Conservation (phyloP, 2,797 vertebrate genomes). For the Poecile montanus region DNA sequence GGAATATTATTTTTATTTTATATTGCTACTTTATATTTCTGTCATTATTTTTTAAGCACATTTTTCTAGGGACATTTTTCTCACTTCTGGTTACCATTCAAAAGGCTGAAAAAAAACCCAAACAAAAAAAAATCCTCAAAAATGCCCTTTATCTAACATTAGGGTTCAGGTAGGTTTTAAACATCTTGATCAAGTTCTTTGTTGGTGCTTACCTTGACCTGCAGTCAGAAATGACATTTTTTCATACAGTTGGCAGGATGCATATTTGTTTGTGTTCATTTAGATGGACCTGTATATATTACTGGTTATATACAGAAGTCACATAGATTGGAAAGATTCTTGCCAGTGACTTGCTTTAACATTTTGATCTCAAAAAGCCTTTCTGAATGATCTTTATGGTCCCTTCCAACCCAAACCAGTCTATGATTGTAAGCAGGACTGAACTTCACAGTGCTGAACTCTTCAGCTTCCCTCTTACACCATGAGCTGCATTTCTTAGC, state of each 20-base stretch:
- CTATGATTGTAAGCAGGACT: background rate
- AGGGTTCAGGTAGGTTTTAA: background rate
- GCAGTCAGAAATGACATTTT: background rate
- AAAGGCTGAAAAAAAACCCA: background rate
- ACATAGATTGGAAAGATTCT: background rate
- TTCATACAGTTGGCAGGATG: background rate
- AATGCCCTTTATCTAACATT: background rate
- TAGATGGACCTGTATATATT: background rate
- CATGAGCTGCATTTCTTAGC: background rate
- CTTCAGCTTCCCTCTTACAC: background rate
- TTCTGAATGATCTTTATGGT: background rate
- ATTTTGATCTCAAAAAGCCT: background rate
- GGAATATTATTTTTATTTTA: background rate
- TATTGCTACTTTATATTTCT: background rate
- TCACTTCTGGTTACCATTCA: background rate
- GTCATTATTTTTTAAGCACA: background rate
- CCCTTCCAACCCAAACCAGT: background rate
- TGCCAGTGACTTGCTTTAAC: background rate
- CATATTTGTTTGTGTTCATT: background rate
- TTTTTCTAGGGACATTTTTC: background rate
- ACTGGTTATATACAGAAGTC: background rate
- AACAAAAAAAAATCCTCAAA: background rate
- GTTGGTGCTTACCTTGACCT: background rate
- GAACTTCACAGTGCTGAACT: background rate
- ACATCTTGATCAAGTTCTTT: background rate